Evolutionary conservation across 2,888 invertebrate species (phyloP), one percentile per base, ranked within the genome.

Genomic region (Malacosoma neustria): DNA sequence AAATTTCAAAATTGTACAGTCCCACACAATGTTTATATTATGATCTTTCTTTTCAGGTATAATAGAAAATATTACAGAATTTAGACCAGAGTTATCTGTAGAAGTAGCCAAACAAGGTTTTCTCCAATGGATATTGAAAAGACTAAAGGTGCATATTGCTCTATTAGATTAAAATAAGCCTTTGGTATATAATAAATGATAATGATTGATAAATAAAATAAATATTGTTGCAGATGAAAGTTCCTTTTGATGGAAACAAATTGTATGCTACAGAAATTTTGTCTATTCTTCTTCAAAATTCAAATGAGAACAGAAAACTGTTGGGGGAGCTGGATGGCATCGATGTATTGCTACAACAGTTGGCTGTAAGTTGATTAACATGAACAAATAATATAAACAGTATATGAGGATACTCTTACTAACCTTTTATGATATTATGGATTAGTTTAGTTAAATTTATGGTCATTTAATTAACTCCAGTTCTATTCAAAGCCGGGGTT

Each of bases 281-380:
- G 34, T 96, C 98, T 11, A 98, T 99, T 67, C 84, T 99, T 7
- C 85, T 99, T 37, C 99, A 99, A 85, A 93, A 93, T 47, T 93
- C 94, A 46, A 92, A 93, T 41, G 92, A 92, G 36, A 96, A 96
- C 68, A 89, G 94, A 48, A 82, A 91, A 36, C 68, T 93, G 13
- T 81, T 98, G 13, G 98, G 98, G n/a, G 95, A 96, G 57, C 72
- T 96, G 32, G 98, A 99, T 65, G 98, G 98, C 2, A 98, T 99
- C 57, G 99, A 99, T 86, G 93, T 97, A 29, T 79, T 99, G 33
- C 85, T 99, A 6, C 98, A 98, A 74, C 99, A 98, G 67, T 84
- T 98, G 45, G 97, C 98, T 52, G 93, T 94, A 77, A 80, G 50
- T 54, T 35, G 13, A 11, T 30, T 34, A 22, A 14, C n/a, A 7